Evolutionary conservation across 2,113 vertebrate genomes (phyloP), one percentile per base, ranked within the genome.

Genomic region (Loxodonta africana): DNA sequence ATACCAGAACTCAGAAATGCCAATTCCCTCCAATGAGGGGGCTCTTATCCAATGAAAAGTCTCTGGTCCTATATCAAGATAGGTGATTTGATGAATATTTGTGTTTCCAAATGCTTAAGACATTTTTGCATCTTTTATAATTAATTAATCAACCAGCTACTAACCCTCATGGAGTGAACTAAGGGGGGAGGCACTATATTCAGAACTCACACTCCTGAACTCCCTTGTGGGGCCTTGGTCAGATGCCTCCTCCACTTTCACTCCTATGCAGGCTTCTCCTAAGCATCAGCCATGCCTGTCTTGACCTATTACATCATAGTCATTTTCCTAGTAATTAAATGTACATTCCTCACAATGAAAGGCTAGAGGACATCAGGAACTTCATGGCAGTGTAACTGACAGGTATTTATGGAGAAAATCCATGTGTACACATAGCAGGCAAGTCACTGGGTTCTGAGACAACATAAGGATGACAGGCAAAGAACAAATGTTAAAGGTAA

Each of bases 241-340:
- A 4, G 11, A 37, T 12, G 4, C 0, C 0, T 20, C 18, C 46
- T 6, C n/a, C 4, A 30, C 0, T 14, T 46, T 5, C 0, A 4
- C 46, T 12, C 18, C 28, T 9, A 2, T 0, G 0, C 11, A 1
- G 30, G 37, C 62, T 3, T 12, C 51, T 41, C 21, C 17, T 10
- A 2, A 6, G 51, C 25, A 4, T 25, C 6, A 67, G 48, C 51
- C 11, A 0, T 1, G 33, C 7, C 4, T 0, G 7, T 28, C 57
- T 6, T 92, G 95, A 94, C 93, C 85, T 91, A 83, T 96, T 60
- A 76, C 88, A 21, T 96, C 85, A 89, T 3, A 17, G 60, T 30
- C 44, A 0, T 57, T 84, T 95, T 88, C 57, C 69, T 23, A 18
- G 33, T 89, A 91, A 98, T 97, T 92, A 94, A 74, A 71, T n/a